Conservation (phyloP, 2,888 invertebrate genomes). For the Caenorhabditis panamensis region DNA sequence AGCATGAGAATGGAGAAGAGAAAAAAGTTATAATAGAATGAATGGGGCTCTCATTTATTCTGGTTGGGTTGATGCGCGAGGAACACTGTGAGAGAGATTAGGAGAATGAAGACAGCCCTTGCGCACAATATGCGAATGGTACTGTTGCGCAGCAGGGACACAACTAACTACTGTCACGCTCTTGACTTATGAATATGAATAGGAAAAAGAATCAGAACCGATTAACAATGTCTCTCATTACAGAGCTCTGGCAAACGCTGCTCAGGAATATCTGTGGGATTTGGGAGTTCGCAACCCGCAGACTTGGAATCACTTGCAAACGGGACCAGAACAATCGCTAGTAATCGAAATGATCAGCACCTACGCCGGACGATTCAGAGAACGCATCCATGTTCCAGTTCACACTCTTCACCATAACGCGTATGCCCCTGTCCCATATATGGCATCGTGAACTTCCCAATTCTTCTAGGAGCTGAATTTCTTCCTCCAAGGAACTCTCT, state of each 20-base stretch:
- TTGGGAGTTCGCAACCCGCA: conserved; percentile 6
- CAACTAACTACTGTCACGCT: conserved; percentile 25
- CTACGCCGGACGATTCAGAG: background rate
- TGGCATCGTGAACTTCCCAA: conserved; percentile 25
- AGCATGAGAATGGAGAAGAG: conserved; percentile 24
- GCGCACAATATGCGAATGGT: conserved; percentile 48
- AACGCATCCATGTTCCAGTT: background rate
- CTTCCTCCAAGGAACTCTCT: conserved; percentile 6
- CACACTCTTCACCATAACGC: conserved; percentile 5
- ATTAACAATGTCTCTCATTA: no score
- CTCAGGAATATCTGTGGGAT: conserved; percentile 37
- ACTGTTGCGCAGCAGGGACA: conserved; percentile 62
- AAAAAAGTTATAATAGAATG: conserved; percentile 53
- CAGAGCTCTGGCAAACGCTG: conserved; percentile 38
- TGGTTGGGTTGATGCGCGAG: conserved; percentile 57
- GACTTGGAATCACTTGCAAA: conserved; percentile 22
- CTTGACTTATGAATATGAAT: conserved; percentile 55
- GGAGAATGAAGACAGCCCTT: background rate
- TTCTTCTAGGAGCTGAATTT: conserved; percentile 31
- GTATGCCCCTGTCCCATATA: conserved; percentile 30
- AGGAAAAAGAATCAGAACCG: no score
- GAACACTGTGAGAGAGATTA: conserved; percentile 28
- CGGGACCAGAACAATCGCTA: conserved; percentile 22
- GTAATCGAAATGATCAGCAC: conserved; percentile 58
- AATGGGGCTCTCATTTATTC: conserved; percentile 60